Evolutionary conservation across 2,797 vertebrate genomes (phyloP), one percentile per base, ranked within the genome.

Genomic region (Enteromius paludinosus): DNA sequence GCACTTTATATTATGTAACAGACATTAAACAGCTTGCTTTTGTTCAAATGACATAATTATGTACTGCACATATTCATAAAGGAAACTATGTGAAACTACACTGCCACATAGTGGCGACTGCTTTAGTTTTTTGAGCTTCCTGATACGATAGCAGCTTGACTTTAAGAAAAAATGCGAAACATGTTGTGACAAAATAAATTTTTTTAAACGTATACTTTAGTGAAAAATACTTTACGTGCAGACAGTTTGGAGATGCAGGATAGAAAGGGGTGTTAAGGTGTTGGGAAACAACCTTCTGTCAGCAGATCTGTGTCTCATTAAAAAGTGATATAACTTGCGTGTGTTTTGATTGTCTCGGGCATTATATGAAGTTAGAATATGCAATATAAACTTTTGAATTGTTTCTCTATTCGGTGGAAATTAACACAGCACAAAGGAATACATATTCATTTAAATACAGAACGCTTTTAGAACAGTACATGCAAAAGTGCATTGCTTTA

Each of bases 61-160:
- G 4, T 49, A 49, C 12, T 11, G 20, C 11, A 1, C 49, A 52
- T 56, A 1, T 23, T 23, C n/a, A 56, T n/a, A 4, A 54, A 4
- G 4, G 11, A 28, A 28, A 0, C 12, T 15, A 20, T 20, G 18
- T 70, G 33, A 28, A 45, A 12, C 9, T 5, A 69, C 38, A 79
- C 23, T 79, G 78, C 65, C 65, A 43, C 18, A 6, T 3, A 23
- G 78, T 79, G 78, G 78, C 23, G 20, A 17, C 45, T 33, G 30
- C 30, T 52, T 35, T 11, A 30, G 52, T 59, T 70, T 28, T 18
- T 2, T 17, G 6, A 28, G n/a, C 9, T 10, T 1, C n/a, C 7
- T 70, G 23, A 45, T 43, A 2, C 38, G 0, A 28, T 47, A 70
- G 8, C 17, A 17, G 10, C 8, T 5, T 15, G n/a, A 14, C 20